phyloP scores from a whole-genome alignment of 2,888 invertebrate species.

The Pollenia griseotomentosa region DNA sequence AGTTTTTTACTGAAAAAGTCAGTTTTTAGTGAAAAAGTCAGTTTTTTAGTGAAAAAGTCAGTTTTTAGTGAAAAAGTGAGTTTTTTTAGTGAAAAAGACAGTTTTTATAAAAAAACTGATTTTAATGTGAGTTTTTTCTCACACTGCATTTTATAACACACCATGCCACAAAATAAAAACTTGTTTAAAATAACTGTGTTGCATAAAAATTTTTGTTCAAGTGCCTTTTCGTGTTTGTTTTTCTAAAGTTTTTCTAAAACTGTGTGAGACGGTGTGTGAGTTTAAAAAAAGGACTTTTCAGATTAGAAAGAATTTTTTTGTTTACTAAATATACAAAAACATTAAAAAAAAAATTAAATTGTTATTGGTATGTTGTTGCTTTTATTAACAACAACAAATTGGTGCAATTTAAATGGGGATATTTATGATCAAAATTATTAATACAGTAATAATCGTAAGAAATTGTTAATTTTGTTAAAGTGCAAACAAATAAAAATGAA shows the following conservation, averaged over 20 bases:
- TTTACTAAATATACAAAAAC: neutral
- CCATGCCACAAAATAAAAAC: constrained; percentile 34
- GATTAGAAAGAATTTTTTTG: constrained; percentile 25
- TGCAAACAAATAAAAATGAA: neutral
- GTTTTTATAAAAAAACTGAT: neutral
- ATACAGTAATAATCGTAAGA: constrained; percentile 12
- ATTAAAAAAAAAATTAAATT: constrained; percentile 46
- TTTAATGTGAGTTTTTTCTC: constrained; percentile 15
- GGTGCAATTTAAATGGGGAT: constrained; percentile 8
- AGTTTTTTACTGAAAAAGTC: no score
- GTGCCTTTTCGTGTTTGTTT: constrained; percentile 73
- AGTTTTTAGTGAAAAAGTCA: no score
- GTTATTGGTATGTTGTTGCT: neutral
- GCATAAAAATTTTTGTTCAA: constrained; percentile 60
- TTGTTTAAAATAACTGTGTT: constrained; percentile 64
- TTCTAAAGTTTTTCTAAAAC: constrained; percentile 61
- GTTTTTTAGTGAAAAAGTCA: no score
- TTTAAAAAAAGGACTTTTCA: constrained; percentile 14
- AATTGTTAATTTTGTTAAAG: neutral
- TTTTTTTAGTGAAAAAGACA: no score
- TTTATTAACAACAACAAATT: neutral
- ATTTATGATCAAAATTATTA: neutral
- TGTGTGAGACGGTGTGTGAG: neutral
- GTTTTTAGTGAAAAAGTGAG: no score
- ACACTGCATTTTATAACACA: constrained; percentile 25